Evolutionary conservation across 2,797 vertebrate genomes (phyloP), one percentile per base, ranked within the genome.

Genomic region (Alcedo quadribrachys): DNA sequence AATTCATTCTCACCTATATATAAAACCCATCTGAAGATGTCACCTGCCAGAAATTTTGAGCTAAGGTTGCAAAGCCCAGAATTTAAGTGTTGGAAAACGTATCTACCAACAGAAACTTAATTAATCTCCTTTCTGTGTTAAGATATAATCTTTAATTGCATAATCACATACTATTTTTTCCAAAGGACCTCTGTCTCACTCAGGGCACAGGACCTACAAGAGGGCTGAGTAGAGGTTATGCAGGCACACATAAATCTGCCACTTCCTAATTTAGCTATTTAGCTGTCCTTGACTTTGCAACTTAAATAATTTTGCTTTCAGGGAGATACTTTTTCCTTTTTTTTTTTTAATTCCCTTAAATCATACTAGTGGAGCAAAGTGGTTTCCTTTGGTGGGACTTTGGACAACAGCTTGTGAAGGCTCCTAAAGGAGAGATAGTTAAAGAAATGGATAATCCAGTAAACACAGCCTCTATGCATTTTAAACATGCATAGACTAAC

Each of bases 231-330:
- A 93, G 76, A 93, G 88, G 95, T 96, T 90, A 91, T 37, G 9
- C 68, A 85, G 88, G 28, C 93, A 43, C 55, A 53, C 81, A 90
- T 94, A 96, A 96, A 96, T 96, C 94, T 92, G 93, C 81, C 88
- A 91, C 46, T 90, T 94, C 88, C 88, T 95, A 92, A 95, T 95
- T 92, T 87, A 91, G 75, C 68, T 90, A 95, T 95, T 92, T 87
- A 91, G 75, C 68, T 90, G 91, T 75, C 79, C 86, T 94, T 96
- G 94, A 94, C 91, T 96, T 80, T 90, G 75, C 71, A 94, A 78
- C 81, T 75, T 82, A 81, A 55, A 53, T 95, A 81, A 93, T 90
- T 93, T 92, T 89, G 28, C 66, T 94, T 91, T 89, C 68, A 69
- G n/a, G 35, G 68, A 79, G 61, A 88, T 19, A 58, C 18, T 3